Percentiles rank a stretch among this genome's conserved stretches.
Evolutionary conservation across 1,140 invertebrate genomes (phyloP).

Genomic region (Drosophila micromelanica): DNA sequence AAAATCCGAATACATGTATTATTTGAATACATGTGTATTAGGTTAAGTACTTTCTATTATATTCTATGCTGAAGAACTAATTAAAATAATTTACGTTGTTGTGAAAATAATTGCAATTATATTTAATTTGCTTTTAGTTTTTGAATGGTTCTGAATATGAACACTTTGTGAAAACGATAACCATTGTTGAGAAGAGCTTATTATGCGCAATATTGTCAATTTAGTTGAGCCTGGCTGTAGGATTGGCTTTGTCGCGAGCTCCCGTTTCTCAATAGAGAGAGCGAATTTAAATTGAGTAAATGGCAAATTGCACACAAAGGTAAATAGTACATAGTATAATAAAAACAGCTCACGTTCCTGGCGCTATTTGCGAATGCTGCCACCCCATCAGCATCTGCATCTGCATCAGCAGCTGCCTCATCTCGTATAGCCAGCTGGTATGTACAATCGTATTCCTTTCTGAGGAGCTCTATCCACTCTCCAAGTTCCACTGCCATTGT

Average conservation of each 20-base stretch:
- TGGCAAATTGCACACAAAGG: slow-evolving; percentile 71
- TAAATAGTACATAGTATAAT: slow-evolving; percentile 26
- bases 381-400: background rate
- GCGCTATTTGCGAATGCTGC: slow-evolving; percentile 43
- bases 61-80: too few species aligned
- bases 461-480: slow-evolving; percentile 19
- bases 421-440: slow-evolving; percentile 17
- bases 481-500: slow-evolving; percentile 26
- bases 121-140: slow-evolving; percentile 45
- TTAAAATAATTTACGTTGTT: background rate
- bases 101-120: slow-evolving; percentile 36
- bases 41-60: too few species aligned
- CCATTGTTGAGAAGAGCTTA: slow-evolving; percentile 33
- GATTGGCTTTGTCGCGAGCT: slow-evolving; percentile 42
- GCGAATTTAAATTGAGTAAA: slow-evolving; percentile 79
- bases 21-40: too few species aligned
- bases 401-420: background rate
- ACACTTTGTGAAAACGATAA: background rate
- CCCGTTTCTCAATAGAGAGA: slow-evolving; percentile 50
- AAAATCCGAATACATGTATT: too few species aligned
- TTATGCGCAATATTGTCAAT: slow-evolving; percentile 40
- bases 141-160: slow-evolving; percentile 14
- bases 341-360: slow-evolving; percentile 61
- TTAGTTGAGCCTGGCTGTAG: slow-evolving; percentile 15
- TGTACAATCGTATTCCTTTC: slow-evolving; percentile 17